Base-by-base conservation (phyloP, 2,113 vertebrate species). In the Erythrocercus mccallii region DNA sequence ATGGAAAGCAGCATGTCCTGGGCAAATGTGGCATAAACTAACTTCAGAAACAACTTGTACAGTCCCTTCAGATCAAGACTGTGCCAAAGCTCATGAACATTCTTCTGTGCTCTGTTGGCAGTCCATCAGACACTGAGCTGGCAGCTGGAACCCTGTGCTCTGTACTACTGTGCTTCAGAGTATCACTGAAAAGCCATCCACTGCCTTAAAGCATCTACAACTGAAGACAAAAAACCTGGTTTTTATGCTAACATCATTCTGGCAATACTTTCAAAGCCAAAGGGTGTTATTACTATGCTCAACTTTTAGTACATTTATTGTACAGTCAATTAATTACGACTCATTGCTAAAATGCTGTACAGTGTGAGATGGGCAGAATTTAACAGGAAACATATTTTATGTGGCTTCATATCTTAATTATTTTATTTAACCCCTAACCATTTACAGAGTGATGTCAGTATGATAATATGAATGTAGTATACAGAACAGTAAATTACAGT, bases 251-350 rank as follows among this genome's bases (percentile, higher is more conserved):
- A 30, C 2, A 2, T 69, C 44, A 76, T 70, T 65, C 51, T 81
- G 56, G 18, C 69, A 81, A 18, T 40, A 66, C 44, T 89, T 95
- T 90, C 79, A 58, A 40, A 93, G 57, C 60, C 77, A 92, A 96
- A 95, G 54, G 68, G 57, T 88, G 72, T 71, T 70, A 80, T 61
- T 96, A 95, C 68, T 60, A 65, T 74, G 73, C 44, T 95, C 35
- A 89, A 44, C 40, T 96, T 96, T 78, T 7, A 82, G 54, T 81
- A 56, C 57, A 62, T 97, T 97, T 94, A 92, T 88, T 89, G 66
- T 85, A 82, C 35, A 96, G 94, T 92, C 90, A 87, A 90, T 92
- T 94, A 86, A 95, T 97, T 93, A 83, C 38, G 45, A 64, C 37
- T 48, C 25, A 50, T 82, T 77, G 58, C 65, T 88, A 60, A 68